Conservation (phyloP, 2,888 invertebrate genomes). For the Oxystoma pomonae region DNA sequence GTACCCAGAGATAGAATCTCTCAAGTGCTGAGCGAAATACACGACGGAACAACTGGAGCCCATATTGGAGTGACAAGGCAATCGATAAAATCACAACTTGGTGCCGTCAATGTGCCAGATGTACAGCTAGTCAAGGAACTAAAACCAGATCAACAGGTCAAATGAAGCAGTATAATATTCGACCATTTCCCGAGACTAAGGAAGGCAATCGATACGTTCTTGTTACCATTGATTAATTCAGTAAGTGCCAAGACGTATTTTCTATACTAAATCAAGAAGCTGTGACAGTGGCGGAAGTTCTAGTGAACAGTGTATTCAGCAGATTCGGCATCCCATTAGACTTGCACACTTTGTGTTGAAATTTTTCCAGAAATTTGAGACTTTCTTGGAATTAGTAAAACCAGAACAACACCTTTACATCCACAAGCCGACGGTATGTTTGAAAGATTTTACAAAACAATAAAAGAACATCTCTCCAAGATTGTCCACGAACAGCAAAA, state of each 20-base stretch:
- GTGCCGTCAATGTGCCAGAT: neutral
- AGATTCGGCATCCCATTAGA: conserved; percentile 25
- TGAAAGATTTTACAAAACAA: conserved; percentile 30
- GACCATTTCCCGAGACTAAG: conserved; percentile 1
- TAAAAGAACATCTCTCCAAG: conserved; percentile 24
- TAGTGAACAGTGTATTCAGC: conserved; percentile 26
- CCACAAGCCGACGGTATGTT: conserved; percentile 36
- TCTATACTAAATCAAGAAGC: conserved; percentile 10
- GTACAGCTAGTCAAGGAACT: neutral
- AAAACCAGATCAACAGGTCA: neutral
- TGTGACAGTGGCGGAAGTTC: conserved; percentile 23
- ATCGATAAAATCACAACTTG: too few relatives aligned
- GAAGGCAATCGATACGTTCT: neutral
- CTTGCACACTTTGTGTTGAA: conserved; percentile 29
- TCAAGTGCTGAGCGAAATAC: too few relatives aligned
- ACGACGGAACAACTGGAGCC: too few relatives aligned
- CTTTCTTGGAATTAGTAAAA: conserved; percentile 28
- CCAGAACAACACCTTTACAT: conserved; percentile 32
- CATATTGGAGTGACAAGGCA: too few relatives aligned
- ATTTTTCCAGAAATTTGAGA: conserved; percentile 27
- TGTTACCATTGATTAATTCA: neutral
- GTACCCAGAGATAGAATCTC: too few relatives aligned
- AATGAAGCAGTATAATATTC: neutral
- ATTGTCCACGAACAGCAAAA: conserved; percentile 11
- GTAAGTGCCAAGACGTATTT: neutral